phyloP scores from a whole-genome alignment of 2,888 invertebrate species.

The Syrphus vitripennis region DNA sequence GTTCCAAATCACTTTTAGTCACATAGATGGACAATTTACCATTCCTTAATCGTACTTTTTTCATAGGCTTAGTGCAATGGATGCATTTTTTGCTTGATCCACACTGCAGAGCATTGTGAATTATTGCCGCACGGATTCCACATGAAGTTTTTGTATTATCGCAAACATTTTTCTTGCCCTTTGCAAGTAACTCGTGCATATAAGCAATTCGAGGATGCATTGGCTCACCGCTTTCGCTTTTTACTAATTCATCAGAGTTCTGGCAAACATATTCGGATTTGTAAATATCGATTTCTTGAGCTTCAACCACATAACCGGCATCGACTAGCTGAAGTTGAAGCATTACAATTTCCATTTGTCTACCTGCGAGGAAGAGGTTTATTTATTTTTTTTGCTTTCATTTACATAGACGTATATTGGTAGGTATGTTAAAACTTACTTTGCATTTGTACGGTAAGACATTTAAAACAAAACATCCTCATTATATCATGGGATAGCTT shows the following conservation, averaged over 20 bases:
- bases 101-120: constrained; percentile 76
- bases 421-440: constrained; percentile 79
- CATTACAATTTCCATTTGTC: constrained; percentile 77
- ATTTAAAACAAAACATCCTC: constrained; percentile 87
- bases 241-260: constrained; percentile 74
- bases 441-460: constrained; percentile 86
- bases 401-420: too few species aligned
- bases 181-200: constrained; percentile 80
- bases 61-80: constrained; percentile 76
- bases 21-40: constrained; percentile 77
- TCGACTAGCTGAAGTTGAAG: constrained; percentile 89
- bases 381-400: not conserved
- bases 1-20: constrained; percentile 76
- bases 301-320: constrained; percentile 87
- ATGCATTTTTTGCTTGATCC: constrained; percentile 75
- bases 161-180: constrained; percentile 59
- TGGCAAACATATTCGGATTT: constrained; percentile 79
- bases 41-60: constrained; percentile 76
- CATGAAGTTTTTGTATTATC: constrained; percentile 78
- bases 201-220: constrained; percentile 82
- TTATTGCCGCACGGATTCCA: constrained; percentile 76
- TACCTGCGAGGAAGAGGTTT: constrained; percentile 1
- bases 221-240: constrained; percentile 76
- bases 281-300: constrained; percentile 85
- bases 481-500: constrained; percentile 87